Conservation (phyloP, 2,888 invertebrate species). For the Odontomyia ornata region DNA sequence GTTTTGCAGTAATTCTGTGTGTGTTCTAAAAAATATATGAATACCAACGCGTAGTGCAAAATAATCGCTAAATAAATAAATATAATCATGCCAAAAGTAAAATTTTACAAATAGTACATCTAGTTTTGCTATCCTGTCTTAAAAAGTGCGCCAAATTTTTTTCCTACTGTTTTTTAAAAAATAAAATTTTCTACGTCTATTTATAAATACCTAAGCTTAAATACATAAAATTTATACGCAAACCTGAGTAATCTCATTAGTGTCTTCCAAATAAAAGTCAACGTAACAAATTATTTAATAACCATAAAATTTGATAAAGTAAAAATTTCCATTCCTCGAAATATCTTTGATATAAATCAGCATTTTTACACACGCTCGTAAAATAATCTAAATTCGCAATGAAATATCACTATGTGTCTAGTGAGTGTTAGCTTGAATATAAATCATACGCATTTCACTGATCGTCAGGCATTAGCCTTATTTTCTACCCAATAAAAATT, state of each 20-base stretch:
- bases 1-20: too few species aligned
- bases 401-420: too few species aligned
- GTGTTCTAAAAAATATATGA: not conserved
- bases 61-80: not conserved
- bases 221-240: not conserved
- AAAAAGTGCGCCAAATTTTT: constrained; percentile 25
- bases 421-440: too few species aligned
- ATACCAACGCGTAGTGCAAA: not conserved
- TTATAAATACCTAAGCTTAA: not conserved
- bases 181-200: not conserved
- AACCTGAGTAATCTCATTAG: constrained; percentile 1
- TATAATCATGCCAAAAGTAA: not conserved
- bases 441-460: too few species aligned
- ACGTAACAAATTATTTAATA: not conserved
- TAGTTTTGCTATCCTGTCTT: not conserved
- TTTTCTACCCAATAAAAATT: too few species aligned
- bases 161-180: not conserved
- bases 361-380: too few species aligned
- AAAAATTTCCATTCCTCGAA: too few species aligned
- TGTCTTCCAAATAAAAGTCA: constrained; percentile 24
- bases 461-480: too few species aligned
- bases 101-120: not conserved
- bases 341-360: too few species aligned
- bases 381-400: too few species aligned
- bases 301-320: too few species aligned